Percentiles rank a stretch among this genome's conserved stretches.
These are phyloP conservation scores for Pristionchus mayeri DNA, from an alignment of 2,888 invertebrate species.

Conservation along the genomic window DNA sequence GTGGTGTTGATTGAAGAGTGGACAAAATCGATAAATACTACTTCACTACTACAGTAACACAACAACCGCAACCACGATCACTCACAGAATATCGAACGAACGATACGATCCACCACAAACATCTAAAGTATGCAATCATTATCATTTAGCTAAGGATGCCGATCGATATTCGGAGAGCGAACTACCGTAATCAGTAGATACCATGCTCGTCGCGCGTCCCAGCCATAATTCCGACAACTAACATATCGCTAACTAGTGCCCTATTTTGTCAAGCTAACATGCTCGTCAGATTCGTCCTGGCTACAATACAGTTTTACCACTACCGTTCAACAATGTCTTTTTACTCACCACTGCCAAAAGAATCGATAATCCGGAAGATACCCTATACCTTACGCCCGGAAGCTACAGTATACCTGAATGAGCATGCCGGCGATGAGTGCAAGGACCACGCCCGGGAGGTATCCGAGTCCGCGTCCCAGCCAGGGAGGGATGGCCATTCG, in stretches of 20 bases:
- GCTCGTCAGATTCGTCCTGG: no score
- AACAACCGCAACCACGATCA: not conserved
- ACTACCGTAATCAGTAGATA: not conserved
- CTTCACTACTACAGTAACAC: not conserved
- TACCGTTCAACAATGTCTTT: no score
- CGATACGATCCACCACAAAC: not conserved
- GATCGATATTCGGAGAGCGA: not conserved
- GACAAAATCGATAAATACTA: not conserved
- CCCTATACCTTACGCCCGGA: not conserved
- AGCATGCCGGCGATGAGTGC: constrained; percentile 37
- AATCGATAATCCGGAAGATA: not conserved
- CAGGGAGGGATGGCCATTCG: constrained; percentile 3
- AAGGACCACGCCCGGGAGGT: constrained; percentile 9
- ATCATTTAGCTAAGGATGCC: not conserved
- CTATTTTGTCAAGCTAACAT: no score
- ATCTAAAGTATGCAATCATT: not conserved
- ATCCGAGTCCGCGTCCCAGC: not conserved
- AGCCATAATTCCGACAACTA: no score
- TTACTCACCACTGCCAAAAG: no score
- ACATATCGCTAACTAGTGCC: no score
- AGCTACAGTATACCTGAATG: constrained; percentile 25
- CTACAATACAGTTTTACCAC: no score
- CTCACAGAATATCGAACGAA: not conserved
- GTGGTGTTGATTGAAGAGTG: not conserved
- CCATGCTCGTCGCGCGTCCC: no score